Evolutionary conservation across 1,140 invertebrate genomes (phyloP), one percentile per base, ranked within the genome.

Genomic region (Ooceraea biroi): DNA sequence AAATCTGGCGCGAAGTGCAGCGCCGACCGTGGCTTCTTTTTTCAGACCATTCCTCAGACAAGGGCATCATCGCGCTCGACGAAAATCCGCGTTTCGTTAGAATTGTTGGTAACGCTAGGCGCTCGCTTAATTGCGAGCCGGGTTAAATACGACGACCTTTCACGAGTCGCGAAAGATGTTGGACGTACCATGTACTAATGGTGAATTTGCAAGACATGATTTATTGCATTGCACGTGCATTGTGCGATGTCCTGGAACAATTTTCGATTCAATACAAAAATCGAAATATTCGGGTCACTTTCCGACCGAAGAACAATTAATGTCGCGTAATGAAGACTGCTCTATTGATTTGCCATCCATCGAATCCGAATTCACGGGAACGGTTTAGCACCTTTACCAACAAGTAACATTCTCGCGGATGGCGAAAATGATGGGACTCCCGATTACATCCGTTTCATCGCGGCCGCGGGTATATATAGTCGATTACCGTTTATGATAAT

Each of bases 401-500:
- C 5, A 7, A 25, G 14, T 25, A 41, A 68, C 36, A 17, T n/a
- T 25, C 11, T 14, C n/a, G 14, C 41, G 12, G 5, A 10, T 44
- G 22, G 27, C n/a, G 52, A 80, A 19, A 80, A 71, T 46, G 41
- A 10, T 36, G 41, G 41, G 19, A 71, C 55, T n/a, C 36, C 50
- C 66, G 48, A 80, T 36, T 80, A 57, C 19, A 80, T 69, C 36
- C 36, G 63, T 52, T 14, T 69, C 76, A 57, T 57, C 50, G 50
- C 36, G 36, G 12, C 17, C 65, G 36, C 36, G 76, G 76, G 30
- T 58, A 69, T 82, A 60, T 58, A 69, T 82, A 60, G 48, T 65
- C 85, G 69, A 63, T 88, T 80, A 72, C 19, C 68, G 84, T 87
- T 88, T 87, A 82, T 82, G 83, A 55, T 88, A 87, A 88, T 78